phyloP scores from a whole-genome alignment of 2,797 vertebrate species.

The Neosilurus hyrtlii region DNA sequence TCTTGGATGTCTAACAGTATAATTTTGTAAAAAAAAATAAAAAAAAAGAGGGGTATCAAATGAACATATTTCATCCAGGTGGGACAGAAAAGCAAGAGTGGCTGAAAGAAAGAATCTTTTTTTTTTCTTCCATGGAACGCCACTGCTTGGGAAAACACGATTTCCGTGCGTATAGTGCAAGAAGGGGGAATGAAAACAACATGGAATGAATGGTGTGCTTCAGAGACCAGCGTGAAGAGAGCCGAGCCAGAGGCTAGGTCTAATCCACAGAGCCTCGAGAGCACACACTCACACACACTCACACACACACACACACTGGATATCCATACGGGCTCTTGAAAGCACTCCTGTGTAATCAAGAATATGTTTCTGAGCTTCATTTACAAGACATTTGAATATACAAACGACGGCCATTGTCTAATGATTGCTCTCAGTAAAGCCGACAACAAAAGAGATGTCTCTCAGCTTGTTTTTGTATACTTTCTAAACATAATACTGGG shows the following conservation, averaged over 20 bases:
- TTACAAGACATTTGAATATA: not conserved
- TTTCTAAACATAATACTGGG: not conserved
- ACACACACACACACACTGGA: conserved; percentile 18
- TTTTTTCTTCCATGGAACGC: conserved; percentile 60
- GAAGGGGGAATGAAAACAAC: conserved; percentile 75
- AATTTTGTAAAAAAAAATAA: conserved; percentile 22
- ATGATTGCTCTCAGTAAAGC: not conserved
- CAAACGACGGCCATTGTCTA: not conserved
- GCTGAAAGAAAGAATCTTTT: conserved; percentile 56
- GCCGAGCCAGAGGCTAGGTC: conserved; percentile 71
- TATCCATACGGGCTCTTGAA: conserved; percentile 8
- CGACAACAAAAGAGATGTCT: not conserved
- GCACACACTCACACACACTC: conserved; percentile 13
- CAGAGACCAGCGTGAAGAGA: conserved; percentile 71
- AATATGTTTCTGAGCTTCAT: conserved; percentile 5
- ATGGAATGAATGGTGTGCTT: conserved; percentile 74
- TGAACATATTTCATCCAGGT: conserved; percentile 66
- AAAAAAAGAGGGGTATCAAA: conserved; percentile 56
- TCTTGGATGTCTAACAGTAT: conserved; percentile 38
- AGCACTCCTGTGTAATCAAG: conserved; percentile 4
- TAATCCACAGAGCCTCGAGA: conserved; percentile 61
- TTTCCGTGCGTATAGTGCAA: conserved; percentile 65
- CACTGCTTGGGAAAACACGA: conserved; percentile 71
- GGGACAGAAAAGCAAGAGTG: conserved; percentile 8
- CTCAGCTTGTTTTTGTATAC: not conserved